Base-by-base conservation (phyloP, 1,140 invertebrate species). In the Lutraria rhynchaena region DNA sequence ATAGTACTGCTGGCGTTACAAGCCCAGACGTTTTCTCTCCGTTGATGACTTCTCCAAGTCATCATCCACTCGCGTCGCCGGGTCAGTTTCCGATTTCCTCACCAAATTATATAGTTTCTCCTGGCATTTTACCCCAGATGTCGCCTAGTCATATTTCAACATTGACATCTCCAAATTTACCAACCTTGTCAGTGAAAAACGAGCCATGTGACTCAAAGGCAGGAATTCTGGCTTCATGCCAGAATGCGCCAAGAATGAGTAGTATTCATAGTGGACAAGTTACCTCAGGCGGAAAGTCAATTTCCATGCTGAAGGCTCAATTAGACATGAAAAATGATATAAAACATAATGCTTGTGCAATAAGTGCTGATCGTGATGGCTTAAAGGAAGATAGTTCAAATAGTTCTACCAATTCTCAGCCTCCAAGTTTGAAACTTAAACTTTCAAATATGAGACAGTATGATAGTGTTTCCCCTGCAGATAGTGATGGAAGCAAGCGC, bases 401-500 rank as follows among this genome's bases (percentile, higher is more conserved):
- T 22, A 49, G 73, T 69, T 81, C 60, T 69, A 83, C 49, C 46
- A 82, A 29, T 19, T 80, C 80, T 33, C 74, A 78, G 3, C 70
- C 78, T 1, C 44, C 82, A 31, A 51, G 63, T 17, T 29, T 87
- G 44, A 80, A 80, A 35, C 35, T 86, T 15, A 78, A 81, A 71
- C 53, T 82, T 5, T 67, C 46, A 17, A 78, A 78, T 33, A 70
- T 78, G 37, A 35, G 41, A 31, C 37, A 63, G 19, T 80, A 73
- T 67, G 76, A 78, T 9, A 80, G 67, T 60, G 63, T 73, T 19
- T 74, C 69, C 7, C 71, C 71, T 35, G 44, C 71, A 35, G 76
- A 81, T 41, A 46, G 57, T 51, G 83, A 78, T 41, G 75, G 65
- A 27, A 78, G 53, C 33, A 87, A 83, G 70, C 75, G 82, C 29